Evolutionary conservation across 1,140 invertebrate genomes (phyloP).

Genomic region (Aphelenchoides besseyi): DNA sequence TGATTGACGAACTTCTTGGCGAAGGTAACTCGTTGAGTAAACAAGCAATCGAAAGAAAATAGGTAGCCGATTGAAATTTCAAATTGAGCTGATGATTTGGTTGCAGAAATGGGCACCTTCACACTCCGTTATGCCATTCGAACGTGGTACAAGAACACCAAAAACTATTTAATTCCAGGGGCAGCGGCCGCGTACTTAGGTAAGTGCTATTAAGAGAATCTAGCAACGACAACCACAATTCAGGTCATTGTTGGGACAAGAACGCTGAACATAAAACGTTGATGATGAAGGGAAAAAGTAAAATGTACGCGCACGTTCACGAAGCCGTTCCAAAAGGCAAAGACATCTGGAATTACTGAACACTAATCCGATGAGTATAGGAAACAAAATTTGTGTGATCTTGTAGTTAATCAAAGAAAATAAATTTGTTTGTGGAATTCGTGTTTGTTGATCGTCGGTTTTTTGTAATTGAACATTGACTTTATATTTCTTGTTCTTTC

Average conservation of each 20-base stretch:
- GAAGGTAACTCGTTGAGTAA: slow-evolving; percentile 9
- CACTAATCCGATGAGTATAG: background rate
- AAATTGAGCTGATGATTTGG: slow-evolving; percentile 3
- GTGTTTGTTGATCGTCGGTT: background rate
- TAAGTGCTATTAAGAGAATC: no score
- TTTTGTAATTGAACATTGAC: slow-evolving; percentile 6
- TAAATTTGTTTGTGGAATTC: background rate
- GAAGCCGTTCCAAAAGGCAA: slow-evolving; percentile 3
- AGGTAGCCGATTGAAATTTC: background rate
- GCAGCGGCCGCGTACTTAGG: slow-evolving; percentile 5
- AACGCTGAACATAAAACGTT: slow-evolving; percentile 20
- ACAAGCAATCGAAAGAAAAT: slow-evolving; percentile 7
- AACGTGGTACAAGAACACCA: slow-evolving; percentile 17
- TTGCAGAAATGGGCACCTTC: slow-evolving; percentile 26
- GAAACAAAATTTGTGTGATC: slow-evolving; percentile 1
- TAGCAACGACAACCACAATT: no score
- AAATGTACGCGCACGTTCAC: slow-evolving; percentile 17
- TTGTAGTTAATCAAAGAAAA: background rate
- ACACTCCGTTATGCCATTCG: slow-evolving; percentile 12
- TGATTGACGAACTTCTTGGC: slow-evolving; percentile 21
- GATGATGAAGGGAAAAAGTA: slow-evolving; percentile 28
- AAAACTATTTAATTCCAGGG: background rate
- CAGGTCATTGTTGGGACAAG: slow-evolving; percentile 29
- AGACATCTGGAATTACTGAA: slow-evolving; percentile 27
- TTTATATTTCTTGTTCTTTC: slow-evolving; percentile 6